Evolutionary conservation across 2,797 vertebrate genomes (phyloP).

Genomic region (Limnodromus scolopaceus): DNA sequence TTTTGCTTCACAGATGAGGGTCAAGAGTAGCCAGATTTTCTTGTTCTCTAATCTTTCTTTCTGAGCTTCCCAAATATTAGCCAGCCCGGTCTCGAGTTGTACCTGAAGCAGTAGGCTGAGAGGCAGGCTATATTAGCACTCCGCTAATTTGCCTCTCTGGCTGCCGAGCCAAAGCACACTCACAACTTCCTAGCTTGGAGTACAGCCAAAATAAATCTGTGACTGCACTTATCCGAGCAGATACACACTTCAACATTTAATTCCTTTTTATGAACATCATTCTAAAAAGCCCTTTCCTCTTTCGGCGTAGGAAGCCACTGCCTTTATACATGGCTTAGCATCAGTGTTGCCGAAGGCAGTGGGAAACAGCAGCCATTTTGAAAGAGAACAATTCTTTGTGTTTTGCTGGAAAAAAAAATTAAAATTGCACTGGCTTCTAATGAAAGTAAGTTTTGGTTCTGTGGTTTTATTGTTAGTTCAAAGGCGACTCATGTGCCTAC

Average conservation of each 20-base stretch:
- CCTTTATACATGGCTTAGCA: background rate
- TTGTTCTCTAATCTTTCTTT: background rate
- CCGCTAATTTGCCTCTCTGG: background rate
- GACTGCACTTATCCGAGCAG: constrained; percentile 6
- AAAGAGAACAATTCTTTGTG: background rate
- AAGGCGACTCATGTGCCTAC: background rate
- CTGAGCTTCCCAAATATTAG: background rate
- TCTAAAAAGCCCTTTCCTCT: background rate
- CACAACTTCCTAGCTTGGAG: constrained; percentile 39
- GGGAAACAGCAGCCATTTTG: constrained; percentile 24
- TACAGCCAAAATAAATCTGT: constrained; percentile 49
- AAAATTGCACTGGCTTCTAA: background rate
- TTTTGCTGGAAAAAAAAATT: background rate
- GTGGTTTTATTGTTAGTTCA: background rate
- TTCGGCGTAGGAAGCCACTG: background rate
- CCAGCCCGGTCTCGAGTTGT: background rate
- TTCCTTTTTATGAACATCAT: background rate
- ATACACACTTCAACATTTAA: constrained; percentile 52
- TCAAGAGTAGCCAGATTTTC: background rate
- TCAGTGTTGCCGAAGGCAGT: background rate
- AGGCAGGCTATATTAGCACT: background rate
- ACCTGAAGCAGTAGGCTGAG: constrained; percentile 32
- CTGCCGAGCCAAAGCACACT: background rate
- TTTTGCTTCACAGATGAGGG: background rate
- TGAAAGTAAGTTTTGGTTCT: background rate